phyloP scores from a whole-genome alignment of 2,888 invertebrate species.

The Tipula helvola region DNA sequence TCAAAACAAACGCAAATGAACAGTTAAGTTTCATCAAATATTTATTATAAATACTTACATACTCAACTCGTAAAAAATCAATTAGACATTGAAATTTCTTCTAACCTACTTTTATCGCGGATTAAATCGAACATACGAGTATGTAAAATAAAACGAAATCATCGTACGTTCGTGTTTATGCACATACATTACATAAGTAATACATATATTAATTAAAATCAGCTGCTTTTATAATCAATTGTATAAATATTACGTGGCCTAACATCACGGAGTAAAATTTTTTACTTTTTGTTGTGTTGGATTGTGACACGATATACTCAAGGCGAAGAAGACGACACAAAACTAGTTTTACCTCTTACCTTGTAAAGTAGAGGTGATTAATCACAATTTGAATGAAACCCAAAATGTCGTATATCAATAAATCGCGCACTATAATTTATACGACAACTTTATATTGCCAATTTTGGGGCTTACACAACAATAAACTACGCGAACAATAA shows the following conservation, averaged over 20 bases:
- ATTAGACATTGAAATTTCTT: background rate
- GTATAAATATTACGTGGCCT: background rate
- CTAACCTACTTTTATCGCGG: background rate
- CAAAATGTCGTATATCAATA: background rate
- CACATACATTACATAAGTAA: background rate
- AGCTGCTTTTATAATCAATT: background rate
- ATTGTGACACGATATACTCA: background rate
- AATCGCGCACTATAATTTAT: background rate
- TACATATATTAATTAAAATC: background rate
- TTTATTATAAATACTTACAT: background rate
- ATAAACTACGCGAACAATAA: background rate
- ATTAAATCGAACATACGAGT: background rate
- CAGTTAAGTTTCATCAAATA: background rate
- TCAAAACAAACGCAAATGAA: background rate
- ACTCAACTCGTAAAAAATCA: background rate
- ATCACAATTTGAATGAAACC: background rate
- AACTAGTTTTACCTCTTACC: background rate
- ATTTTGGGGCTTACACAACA: background rate
- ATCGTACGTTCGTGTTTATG: background rate
- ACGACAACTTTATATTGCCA: background rate
- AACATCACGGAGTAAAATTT: background rate
- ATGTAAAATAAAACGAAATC: background rate
- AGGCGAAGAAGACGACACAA: background rate
- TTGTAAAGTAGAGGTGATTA: background rate
- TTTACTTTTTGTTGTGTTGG: background rate